Base-by-base conservation (phyloP, 2,888 invertebrate genomes). In the Lordiphosa fenestrarum region DNA sequence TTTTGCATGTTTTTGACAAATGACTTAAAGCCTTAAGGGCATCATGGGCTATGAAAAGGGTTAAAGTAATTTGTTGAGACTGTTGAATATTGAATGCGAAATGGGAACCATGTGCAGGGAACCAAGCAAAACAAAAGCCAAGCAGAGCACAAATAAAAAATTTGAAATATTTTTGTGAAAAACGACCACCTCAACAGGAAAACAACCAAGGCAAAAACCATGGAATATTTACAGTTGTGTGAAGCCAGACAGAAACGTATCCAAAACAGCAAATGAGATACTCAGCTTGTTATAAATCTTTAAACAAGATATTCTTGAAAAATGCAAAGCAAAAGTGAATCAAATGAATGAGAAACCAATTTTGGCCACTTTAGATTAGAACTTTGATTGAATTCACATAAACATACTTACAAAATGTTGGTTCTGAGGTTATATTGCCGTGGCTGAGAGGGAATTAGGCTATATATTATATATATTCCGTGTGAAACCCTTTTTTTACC, bases 11-110 rank as follows among this genome's bases (percentile, higher is more conserved):
- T 83, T 78, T 76, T 84, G 78, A 84, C 83, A 80, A 80, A 80
- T 80, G 78, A 80, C 84, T 80, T 80, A 84, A 80, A 85, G 85
- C 78, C 78, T 80, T 84, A 40, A 56, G 85, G 78, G 70, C 58
- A 60, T 62, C 62, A 51, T 56, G 61, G 65, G 62, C 66, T 66
- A 56, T 83, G 78, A 80, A 63, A 84, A 80, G 78, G 78, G 85
- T 80, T 80, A 54, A 84, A 70, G 76, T 80, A 80, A 80, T 80
- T 80, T 80, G 78, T 80, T 70, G 66, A 66, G 78, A 80, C 85
- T 83, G 68, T 70, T 83, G 85, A 84, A 83, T 80, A 80, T 84
- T 80, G 73, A 72, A 84, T 82, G 83, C 62, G 66, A 50, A 33
- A 40, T 60, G 36, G 54, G 66, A 42, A 44, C 61, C 71, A 46